phyloP scores from a whole-genome alignment of 2,888 invertebrate species.

The Fabriciana adippe region DNA sequence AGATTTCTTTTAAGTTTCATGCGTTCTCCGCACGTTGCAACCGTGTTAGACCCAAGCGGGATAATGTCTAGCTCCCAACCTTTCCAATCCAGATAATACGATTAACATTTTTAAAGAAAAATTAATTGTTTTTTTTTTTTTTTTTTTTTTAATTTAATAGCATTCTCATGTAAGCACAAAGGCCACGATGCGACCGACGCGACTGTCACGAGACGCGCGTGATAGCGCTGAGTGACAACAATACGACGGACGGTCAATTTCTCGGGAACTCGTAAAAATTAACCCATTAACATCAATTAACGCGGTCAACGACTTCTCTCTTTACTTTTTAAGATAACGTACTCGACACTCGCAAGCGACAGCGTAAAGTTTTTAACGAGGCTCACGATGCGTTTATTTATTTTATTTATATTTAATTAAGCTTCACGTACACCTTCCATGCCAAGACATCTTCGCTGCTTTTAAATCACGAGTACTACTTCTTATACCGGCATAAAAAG shows the following conservation, averaged over 20 bases:
- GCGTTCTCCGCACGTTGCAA: too few relatives aligned
- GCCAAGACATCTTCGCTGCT: too few relatives aligned
- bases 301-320: constrained; percentile 17
- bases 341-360: constrained; percentile 1
- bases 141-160: background rate
- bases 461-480: too few relatives aligned
- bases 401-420: background rate
- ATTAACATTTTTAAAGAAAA: background rate
- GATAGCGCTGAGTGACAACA: constrained; percentile 7
- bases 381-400: background rate
- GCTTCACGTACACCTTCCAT: too few relatives aligned
- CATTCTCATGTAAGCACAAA: too few relatives aligned
- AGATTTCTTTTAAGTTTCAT: too few relatives aligned
- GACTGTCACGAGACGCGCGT: constrained; percentile 4
- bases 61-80: too few relatives aligned
- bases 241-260: constrained; percentile 12
- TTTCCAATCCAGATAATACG: background rate
- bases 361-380: background rate
- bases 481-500: too few relatives aligned
- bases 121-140: background rate
- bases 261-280: constrained; percentile 53
- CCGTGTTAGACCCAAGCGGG: too few relatives aligned
- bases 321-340: background rate
- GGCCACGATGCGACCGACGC: background rate
- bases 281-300: constrained; percentile 72